phyloP scores from a whole-genome alignment of 2,797 vertebrate species.

The Apogon hyalosoma region DNA sequence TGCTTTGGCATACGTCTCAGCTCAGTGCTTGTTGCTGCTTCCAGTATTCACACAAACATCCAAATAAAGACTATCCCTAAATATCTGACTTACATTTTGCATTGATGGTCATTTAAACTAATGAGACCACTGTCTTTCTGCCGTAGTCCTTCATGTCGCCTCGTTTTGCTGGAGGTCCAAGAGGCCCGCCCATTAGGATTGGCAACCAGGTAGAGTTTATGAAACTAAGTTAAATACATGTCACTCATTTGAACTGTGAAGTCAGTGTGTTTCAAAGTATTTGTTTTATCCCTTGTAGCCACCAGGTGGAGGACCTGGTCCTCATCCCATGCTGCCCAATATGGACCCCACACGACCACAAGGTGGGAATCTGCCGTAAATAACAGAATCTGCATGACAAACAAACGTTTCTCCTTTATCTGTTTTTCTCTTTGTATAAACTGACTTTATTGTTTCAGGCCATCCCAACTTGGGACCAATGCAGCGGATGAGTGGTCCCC shows the following conservation, averaged over 20 bases:
- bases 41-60: slow-evolving; percentile 30
- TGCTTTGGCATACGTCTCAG: slow-evolving; percentile 70
- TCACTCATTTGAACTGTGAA: not conserved
- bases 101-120: slow-evolving; percentile 13
- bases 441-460: slow-evolving; percentile 74
- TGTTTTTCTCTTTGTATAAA: not conserved
- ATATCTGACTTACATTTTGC: not conserved
- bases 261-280: not conserved
- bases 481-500: slow-evolving; percentile 98
- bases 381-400: not conserved
- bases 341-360: slow-evolving; percentile 98
- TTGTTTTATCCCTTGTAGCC: slow-evolving; percentile 80
- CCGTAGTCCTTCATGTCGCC: slow-evolving; percentile 98
- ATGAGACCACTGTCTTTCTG: slow-evolving; percentile 65
- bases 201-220: slow-evolving; percentile 90
- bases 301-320: slow-evolving; percentile 94
- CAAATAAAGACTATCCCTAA: slow-evolving; percentile 1
- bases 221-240: not conserved
- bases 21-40: slow-evolving; percentile 65
- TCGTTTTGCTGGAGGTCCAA: slow-evolving; percentile 95
- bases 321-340: slow-evolving; percentile 97
- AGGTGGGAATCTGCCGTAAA: slow-evolving; percentile 80
- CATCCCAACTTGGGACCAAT: slow-evolving; percentile 95
- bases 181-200: slow-evolving; percentile 97
- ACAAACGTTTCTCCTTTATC: not conserved